A percentile compares a stretch with the other conserved stretches of the same genome.
Conservation (phyloP, 1,140 invertebrate species). For the Radopholus similis region DNA sequence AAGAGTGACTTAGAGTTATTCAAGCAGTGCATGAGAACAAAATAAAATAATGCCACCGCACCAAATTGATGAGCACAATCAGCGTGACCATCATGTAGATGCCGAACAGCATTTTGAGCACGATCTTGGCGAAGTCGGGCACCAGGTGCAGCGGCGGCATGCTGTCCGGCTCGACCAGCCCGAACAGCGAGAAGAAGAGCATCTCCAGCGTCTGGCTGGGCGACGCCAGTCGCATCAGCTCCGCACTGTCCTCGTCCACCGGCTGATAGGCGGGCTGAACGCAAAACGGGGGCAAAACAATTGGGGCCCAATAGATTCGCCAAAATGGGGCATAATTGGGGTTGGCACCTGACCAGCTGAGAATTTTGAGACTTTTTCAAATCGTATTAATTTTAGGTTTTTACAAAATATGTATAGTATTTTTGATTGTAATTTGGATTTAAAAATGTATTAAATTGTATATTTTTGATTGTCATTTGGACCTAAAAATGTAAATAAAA, state of each 20-base stretch:
- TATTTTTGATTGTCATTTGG: too few relatives aligned
- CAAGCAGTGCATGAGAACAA: too few relatives aligned
- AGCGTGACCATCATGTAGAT: conserved; percentile 95
- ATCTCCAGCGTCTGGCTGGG: conserved; percentile 87
- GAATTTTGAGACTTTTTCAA: too few relatives aligned
- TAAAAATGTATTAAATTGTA: too few relatives aligned
- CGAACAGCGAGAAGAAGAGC: conserved; percentile 95
- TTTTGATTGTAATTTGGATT: too few relatives aligned
- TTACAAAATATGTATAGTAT: too few relatives aligned
- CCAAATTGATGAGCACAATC: conserved; percentile 68
- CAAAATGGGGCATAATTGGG: too few relatives aligned
- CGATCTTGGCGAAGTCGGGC: conserved; percentile 64
- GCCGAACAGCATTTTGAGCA: conserved; percentile 71
- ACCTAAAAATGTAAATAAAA: too few relatives aligned
- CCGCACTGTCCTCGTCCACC: conserved; percentile 51
- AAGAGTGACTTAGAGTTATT: too few relatives aligned
- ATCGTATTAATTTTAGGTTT: too few relatives aligned
- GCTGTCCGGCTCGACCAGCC: conserved; percentile 78
- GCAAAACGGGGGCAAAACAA: conserved; percentile 35
- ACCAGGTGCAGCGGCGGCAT: conserved; percentile 65
- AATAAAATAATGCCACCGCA: not conserved
- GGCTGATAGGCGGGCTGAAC: conserved; percentile 51
- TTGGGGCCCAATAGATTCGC: conserved; percentile 42
- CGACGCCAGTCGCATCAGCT: conserved; percentile 60
- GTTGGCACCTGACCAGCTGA: too few relatives aligned